These are phyloP conservation scores for Chlorops oryzae DNA, from an alignment of 1,140 invertebrate genomes.

Conservation along the genomic window DNA sequence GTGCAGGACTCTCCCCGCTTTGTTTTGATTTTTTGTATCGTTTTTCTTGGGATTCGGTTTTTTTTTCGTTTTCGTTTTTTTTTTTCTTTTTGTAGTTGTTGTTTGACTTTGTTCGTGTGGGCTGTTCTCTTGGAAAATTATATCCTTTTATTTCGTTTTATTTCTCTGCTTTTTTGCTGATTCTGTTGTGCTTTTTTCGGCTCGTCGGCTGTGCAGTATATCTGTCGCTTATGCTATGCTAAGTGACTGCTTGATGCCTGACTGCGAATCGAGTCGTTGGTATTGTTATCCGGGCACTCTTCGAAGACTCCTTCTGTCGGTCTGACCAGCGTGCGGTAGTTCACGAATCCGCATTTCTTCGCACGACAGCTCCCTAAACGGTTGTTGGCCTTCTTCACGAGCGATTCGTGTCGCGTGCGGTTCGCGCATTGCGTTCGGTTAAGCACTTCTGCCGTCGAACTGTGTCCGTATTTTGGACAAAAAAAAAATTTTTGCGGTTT, in stretches of 20 bases:
- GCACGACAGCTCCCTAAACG: constrained; percentile 22
- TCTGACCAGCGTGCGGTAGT: constrained; percentile 3
- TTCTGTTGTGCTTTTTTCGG: constrained; percentile 3
- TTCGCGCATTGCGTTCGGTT: not conserved
- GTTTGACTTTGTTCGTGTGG: constrained; percentile 2
- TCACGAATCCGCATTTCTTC: constrained; percentile 18
- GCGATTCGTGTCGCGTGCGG: constrained; percentile 5
- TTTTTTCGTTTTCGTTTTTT: constrained; percentile 1
- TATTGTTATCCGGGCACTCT: too few relatives aligned
- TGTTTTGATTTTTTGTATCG: too few relatives aligned
- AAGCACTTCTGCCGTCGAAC: not conserved
- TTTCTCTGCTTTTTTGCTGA: constrained; percentile 17
- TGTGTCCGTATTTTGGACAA: not conserved
- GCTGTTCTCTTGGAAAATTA: not conserved
- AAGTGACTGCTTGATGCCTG: constrained; percentile 1
- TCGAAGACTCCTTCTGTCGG: too few relatives aligned
- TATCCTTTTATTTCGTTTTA: not conserved
- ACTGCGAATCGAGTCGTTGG: not conserved
- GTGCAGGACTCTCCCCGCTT: too few relatives aligned
- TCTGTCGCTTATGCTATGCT: too few relatives aligned
- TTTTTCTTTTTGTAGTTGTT: not conserved
- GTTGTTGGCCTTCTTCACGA: constrained; percentile 8
- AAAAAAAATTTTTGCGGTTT: not conserved
- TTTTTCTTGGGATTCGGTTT: too few relatives aligned
- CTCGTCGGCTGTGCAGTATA: not conserved